These are phyloP conservation scores for Hoplodrina ambigua DNA, from an alignment of 2,888 invertebrate genomes.

Conservation along the genomic window DNA sequence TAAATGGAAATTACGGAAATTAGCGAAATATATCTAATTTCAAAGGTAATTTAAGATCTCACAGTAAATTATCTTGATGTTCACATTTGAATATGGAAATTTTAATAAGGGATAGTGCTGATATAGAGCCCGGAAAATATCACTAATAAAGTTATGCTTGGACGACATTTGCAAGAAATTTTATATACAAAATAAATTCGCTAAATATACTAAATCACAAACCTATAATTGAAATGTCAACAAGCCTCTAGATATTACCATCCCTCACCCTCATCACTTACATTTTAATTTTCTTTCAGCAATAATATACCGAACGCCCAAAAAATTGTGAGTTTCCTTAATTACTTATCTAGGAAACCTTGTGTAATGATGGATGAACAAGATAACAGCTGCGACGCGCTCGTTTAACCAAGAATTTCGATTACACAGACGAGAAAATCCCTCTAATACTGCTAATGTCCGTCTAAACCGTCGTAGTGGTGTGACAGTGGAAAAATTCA, in stretches of 20 bases:
- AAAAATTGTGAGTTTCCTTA: conserved; percentile 35
- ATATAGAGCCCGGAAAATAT: conserved; percentile 44
- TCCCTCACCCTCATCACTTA: conserved; percentile 10
- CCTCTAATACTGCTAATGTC: conserved; percentile 80
- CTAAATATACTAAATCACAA: background rate
- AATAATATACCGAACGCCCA: conserved; percentile 1
- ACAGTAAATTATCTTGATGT: conserved; percentile 77
- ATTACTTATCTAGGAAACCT: conserved; percentile 47
- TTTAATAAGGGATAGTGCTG: conserved; percentile 58
- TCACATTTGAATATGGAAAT: conserved; percentile 76
- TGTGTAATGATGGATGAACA: conserved; percentile 56
- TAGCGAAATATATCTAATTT: conserved; percentile 80
- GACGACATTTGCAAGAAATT: background rate
- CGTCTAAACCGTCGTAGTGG: conserved; percentile 66
- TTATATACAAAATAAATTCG: conserved; percentile 8
- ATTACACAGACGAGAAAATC: conserved; percentile 79
- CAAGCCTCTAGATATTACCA: conserved; percentile 9
- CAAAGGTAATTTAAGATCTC: conserved; percentile 77
- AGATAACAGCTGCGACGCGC: conserved; percentile 56
- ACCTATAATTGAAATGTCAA: conserved; percentile 10
- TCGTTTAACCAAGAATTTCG: conserved; percentile 74
- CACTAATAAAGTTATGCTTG: conserved; percentile 34
- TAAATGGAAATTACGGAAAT: conserved; percentile 80
- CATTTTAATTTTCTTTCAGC: conserved; percentile 19
- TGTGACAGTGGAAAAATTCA: conserved; percentile 82